Evolutionary conservation across 1,140 invertebrate species (phyloP).

Genomic region (Zelostemma sp.): DNA sequence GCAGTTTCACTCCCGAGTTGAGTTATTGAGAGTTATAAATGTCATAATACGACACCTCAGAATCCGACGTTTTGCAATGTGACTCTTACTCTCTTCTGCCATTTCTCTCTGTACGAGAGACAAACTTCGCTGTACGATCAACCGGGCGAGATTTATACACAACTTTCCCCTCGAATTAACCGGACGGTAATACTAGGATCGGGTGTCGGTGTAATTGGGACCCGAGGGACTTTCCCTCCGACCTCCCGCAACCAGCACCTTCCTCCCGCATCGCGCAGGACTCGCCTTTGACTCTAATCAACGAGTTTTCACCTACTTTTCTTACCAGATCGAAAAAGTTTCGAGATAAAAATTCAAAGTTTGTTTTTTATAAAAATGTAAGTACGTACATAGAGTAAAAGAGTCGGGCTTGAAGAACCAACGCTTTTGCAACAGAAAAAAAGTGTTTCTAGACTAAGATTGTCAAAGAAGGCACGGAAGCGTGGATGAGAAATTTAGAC

Average conservation of each 20-base stretch:
- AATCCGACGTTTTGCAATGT: conserved; percentile 35
- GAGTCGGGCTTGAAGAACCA: conserved; percentile 8
- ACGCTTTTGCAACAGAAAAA: neutral
- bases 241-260: neutral
- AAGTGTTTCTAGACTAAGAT: conserved; percentile 31
- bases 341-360: neutral
- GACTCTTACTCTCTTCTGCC: conserved; percentile 28
- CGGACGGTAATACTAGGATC: conserved; percentile 63
- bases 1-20: conserved; percentile 16
- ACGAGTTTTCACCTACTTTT: neutral
- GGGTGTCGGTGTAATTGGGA: conserved; percentile 67
- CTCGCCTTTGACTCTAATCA: conserved; percentile 1
- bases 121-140: conserved; percentile 63
- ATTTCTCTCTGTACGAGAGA: conserved; percentile 48
- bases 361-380: no score
- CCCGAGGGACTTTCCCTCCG: conserved; percentile 59
- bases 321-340: neutral
- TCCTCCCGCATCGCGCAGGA: no score
- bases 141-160: conserved; percentile 64
- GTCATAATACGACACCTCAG: conserved; percentile 38
- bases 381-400: conserved; percentile 32
- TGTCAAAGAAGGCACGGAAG: conserved; percentile 50
- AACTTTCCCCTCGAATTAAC: conserved; percentile 65
- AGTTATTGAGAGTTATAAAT: conserved; percentile 21
- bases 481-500: conserved; percentile 20